Percentiles rank a stretch among this genome's conserved stretches.
Conservation (phyloP, 2,113 vertebrate species). For the Machaerirhynchus nigripectus region DNA sequence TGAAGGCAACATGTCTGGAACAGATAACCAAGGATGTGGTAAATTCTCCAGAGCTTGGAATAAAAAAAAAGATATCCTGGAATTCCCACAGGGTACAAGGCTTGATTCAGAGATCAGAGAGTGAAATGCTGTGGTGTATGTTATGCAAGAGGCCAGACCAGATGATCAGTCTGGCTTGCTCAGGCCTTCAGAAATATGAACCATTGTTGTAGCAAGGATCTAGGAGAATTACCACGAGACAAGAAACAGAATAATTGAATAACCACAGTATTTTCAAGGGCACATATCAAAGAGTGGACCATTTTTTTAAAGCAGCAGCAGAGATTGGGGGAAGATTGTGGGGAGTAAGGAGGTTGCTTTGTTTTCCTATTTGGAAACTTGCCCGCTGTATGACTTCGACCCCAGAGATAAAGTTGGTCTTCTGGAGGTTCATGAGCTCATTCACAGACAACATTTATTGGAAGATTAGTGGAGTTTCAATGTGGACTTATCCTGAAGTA, state of each 20-base stretch:
- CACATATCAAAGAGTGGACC: neutral
- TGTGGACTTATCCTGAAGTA: conserved; percentile 63
- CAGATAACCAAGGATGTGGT: conserved; percentile 8
- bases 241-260: conserved; percentile 28
- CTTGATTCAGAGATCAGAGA: neutral
- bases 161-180: conserved; percentile 16
- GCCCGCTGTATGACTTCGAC: conserved; percentile 10
- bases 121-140: neutral
- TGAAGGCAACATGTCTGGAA: neutral
- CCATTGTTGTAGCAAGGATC: neutral
- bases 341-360: neutral
- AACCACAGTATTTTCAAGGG: neutral
- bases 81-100: neutral
- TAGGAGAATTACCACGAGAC: conserved; percentile 8
- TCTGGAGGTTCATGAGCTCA: conserved; percentile 57
- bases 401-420: conserved; percentile 52
- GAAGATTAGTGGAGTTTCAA: conserved; percentile 52
- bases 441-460: conserved; percentile 11
- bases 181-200: conserved; percentile 28
- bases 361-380: conserved; percentile 38
- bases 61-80: neutral
- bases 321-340: neutral
- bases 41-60: neutral
- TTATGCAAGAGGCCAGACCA: conserved; percentile 32
- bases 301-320: neutral